A percentile compares a stretch with the other conserved stretches of the same genome.
These are phyloP conservation scores for Antennarius maculatus DNA, from an alignment of 2,797 vertebrate genomes.

Conservation along the genomic window DNA sequence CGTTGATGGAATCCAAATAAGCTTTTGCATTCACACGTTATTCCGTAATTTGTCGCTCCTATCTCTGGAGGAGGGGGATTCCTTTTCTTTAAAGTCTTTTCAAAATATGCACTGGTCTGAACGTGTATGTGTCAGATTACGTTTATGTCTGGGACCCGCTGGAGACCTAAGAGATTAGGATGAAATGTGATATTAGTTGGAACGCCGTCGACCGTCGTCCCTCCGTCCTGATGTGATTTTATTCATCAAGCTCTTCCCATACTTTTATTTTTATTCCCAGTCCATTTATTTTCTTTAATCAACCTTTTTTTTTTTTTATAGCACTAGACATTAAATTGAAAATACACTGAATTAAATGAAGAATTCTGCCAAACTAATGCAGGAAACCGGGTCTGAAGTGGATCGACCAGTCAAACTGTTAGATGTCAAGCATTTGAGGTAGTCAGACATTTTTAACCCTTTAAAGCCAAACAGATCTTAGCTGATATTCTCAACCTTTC, in stretches of 20 bases:
- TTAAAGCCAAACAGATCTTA: too few relatives aligned
- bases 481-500: too few relatives aligned
- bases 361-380: slow-evolving; percentile 1
- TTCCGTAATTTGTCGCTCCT: slow-evolving; percentile 61
- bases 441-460: too few relatives aligned
- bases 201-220: slow-evolving; percentile 14
- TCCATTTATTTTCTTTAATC: neutral
- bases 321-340: slow-evolving; percentile 9
- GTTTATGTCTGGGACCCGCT: slow-evolving; percentile 61
- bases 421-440: slow-evolving; percentile 15
- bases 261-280: too few relatives aligned
- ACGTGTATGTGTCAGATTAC: slow-evolving; percentile 68
- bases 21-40: slow-evolving; percentile 39
- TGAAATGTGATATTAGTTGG: slow-evolving; percentile 59
- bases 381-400: slow-evolving; percentile 39
- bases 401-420: slow-evolving; percentile 31
- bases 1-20: slow-evolving; percentile 54
- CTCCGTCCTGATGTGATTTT: too few relatives aligned
- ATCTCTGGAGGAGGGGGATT: slow-evolving; percentile 43
- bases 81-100: slow-evolving; percentile 39
- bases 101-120: slow-evolving; percentile 69
- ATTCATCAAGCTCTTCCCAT: too few relatives aligned
- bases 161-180: slow-evolving; percentile 50
- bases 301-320: neutral
- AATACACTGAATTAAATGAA: too few relatives aligned